These are phyloP conservation scores for Mellivora capensis DNA, from an alignment of 2,113 vertebrate species.

Conservation along the genomic window DNA sequence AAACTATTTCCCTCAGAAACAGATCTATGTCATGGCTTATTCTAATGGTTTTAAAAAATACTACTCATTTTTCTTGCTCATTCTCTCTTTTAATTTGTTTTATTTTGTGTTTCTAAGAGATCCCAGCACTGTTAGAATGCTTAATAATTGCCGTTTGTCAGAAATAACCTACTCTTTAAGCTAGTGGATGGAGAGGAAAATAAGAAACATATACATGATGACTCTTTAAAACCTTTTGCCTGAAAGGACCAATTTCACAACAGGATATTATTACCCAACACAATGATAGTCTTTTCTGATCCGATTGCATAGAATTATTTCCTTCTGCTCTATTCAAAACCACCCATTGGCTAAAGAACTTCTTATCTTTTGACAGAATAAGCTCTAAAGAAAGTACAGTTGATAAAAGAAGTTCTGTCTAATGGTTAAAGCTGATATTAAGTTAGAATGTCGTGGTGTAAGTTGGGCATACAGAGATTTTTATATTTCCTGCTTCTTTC, in stretches of 20 bases:
- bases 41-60: neutral
- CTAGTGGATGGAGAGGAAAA: constrained; percentile 17
- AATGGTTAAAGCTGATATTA: constrained; percentile 42
- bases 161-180: constrained; percentile 35
- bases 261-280: constrained; percentile 49
- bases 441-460: constrained; percentile 50
- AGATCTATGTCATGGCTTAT: neutral
- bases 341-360: constrained; percentile 54
- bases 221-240: constrained; percentile 36
- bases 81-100: neutral
- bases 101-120: neutral
- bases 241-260: constrained; percentile 43
- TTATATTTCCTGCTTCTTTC: neutral
- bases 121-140: neutral
- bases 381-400: constrained; percentile 32
- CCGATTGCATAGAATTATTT: constrained; percentile 42
- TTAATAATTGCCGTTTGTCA: constrained; percentile 40
- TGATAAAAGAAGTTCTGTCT: constrained; percentile 55
- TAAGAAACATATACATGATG: neutral
- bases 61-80: neutral
- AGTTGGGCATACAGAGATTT: constrained; percentile 11
- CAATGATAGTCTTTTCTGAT: constrained; percentile 48
- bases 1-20: constrained; percentile 3
- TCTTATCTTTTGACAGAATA: constrained; percentile 64
- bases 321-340: constrained; percentile 61